Evolutionary conservation across 2,113 vertebrate species (phyloP), one percentile per base, ranked within the genome.

Genomic region (Phoenicopterus ruber): DNA sequence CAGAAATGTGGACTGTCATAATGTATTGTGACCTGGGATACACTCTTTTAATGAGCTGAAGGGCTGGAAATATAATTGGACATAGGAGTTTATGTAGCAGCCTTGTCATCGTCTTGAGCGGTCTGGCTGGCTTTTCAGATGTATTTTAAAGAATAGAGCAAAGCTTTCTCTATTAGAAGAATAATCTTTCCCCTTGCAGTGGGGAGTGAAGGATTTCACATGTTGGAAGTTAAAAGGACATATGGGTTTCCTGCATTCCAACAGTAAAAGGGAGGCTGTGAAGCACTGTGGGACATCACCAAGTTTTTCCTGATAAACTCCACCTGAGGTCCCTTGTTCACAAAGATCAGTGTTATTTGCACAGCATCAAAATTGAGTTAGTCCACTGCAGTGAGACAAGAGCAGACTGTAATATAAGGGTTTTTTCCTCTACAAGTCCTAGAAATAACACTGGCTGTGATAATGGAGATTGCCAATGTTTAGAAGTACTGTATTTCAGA

Each of bases 281-380:
- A 84, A 54, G 84, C 70, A 19, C 62, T 47, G 44, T 67, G 50
- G 62, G 69, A 57, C 55, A 69, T 61, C 36, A 47, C 57, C 29
- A 21, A 89, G 32, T 71, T 80, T 63, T 82, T 84, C 47, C 66
- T 83, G 63, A 77, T 83, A 70, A 94, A 59, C 57, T 96, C 66
- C 14, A 65, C 47, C 85, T 79, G 77, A 97, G 61, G 47, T 82
- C 81, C 59, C 22, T 38, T 34, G 28, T 54, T 84, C 72, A 46
- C 72, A 77, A 44, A 78, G 49, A 93, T 82, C 52, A 28, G 13
- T 76, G 26, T 90, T 91, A 63, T 97, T 93, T 85, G 79, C 73
- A 71, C 57, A 72, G 62, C 55, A 70, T 97, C 82, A 77, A 80
- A 95, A 85, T 34, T 70, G 88, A 93, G 77, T 83, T 93, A 93